Conservation (phyloP, 2,113 vertebrate species). For the Xyliphius kryptos region DNA sequence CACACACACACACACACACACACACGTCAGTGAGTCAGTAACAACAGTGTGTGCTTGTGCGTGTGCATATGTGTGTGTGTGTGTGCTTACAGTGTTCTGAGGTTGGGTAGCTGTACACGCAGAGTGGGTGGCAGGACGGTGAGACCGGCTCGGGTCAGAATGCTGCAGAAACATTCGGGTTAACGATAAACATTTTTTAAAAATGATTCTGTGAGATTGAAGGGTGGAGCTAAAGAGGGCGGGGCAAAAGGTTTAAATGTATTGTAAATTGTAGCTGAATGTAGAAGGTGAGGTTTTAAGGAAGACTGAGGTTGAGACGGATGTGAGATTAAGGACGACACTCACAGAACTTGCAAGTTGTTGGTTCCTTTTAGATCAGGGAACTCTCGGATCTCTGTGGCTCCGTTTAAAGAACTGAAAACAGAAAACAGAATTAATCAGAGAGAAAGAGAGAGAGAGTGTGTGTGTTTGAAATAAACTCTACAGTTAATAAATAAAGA, state of each 20-base stretch:
- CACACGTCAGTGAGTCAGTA: slow-evolving; percentile 7
- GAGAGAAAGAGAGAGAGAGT: too few species aligned
- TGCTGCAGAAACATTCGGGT: slow-evolving; percentile 59
- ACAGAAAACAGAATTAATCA: slow-evolving; percentile 41
- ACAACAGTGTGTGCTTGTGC: slow-evolving; percentile 1
- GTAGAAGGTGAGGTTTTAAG: too few species aligned
- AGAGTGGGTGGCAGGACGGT: slow-evolving; percentile 75
- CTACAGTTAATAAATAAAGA: too few species aligned
- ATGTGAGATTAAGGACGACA: slow-evolving; percentile 40
- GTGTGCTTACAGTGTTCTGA: slow-evolving; percentile 84
- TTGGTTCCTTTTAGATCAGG: slow-evolving; percentile 91
- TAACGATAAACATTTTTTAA: too few species aligned
- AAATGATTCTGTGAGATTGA: too few species aligned
- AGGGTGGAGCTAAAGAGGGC: slow-evolving; percentile 1
- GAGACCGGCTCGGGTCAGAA: slow-evolving; percentile 81
- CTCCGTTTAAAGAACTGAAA: slow-evolving; percentile 84
- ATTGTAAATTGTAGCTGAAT: too few species aligned
- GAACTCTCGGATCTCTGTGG: slow-evolving; percentile 80
- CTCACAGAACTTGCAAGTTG: slow-evolving; percentile 90
- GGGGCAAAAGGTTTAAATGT: too few species aligned
- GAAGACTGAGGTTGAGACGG: not conserved
- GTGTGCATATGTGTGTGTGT: slow-evolving; percentile 36
- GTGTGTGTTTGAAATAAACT: too few species aligned
- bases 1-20: slow-evolving; percentile 41
- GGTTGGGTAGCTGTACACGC: slow-evolving; percentile 85